Conservation (phyloP, 2,888 invertebrate genomes). For the Ferrisia virgata region DNA sequence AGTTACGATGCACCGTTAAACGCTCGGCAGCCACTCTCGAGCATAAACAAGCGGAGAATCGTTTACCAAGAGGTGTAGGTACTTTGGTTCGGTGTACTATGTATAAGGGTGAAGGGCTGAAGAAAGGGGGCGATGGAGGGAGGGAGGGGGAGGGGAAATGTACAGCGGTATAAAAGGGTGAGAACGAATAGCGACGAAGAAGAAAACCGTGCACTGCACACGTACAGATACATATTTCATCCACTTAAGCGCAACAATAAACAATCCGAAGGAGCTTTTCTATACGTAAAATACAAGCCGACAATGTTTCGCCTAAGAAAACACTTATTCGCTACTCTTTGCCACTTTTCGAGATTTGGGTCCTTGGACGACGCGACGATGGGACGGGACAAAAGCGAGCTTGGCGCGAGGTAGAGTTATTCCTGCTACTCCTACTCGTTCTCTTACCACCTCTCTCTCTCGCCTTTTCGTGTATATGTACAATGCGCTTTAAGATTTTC, state of each 20-base stretch:
- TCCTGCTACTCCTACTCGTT: too few relatives aligned
- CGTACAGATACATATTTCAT: constrained; percentile 14
- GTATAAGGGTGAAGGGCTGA: neutral
- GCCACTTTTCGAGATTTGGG: neutral
- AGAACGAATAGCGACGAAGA: neutral
- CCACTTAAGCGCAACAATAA: constrained; percentile 17
- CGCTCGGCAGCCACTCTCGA: neutral
- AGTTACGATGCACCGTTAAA: neutral
- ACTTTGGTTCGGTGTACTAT: too few relatives aligned
- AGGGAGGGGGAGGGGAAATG: neutral
- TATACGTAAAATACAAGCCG: neutral
- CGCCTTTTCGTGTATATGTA: too few relatives aligned
- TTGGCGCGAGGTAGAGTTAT: too few relatives aligned
- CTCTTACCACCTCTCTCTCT: neutral
- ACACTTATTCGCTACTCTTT: constrained; percentile 2
- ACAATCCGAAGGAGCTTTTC: neutral
- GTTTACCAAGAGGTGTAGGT: neutral
- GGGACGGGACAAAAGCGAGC: neutral
- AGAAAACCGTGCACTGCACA: neutral
- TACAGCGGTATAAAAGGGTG: too few relatives aligned
- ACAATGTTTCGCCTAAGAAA: constrained; percentile 17
- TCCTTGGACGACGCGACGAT: neutral
- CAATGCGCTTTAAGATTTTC: constrained; percentile 12
- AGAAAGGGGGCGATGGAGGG: neutral
- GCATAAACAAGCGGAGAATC: neutral